Evolutionary conservation across 2,888 invertebrate species (phyloP).

Genomic region (Orthosia cruda): DNA sequence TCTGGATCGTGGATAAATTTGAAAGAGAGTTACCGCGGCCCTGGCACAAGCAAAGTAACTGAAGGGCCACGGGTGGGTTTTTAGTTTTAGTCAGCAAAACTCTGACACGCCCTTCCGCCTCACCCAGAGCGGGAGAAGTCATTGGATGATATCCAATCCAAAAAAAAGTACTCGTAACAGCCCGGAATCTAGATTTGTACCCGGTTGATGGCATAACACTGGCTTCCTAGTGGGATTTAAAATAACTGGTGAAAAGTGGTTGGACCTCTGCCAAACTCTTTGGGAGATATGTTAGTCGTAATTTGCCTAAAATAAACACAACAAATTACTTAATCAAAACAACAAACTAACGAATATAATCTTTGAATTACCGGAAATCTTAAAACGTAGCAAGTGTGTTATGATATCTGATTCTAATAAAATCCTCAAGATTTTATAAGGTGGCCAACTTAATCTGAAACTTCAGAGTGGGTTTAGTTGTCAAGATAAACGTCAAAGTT

Average conservation of each 20-base stretch:
- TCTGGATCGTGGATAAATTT: too few species aligned
- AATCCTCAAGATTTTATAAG: conserved; percentile 28
- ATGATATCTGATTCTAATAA: conserved; percentile 53
- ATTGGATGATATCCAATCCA: too few species aligned
- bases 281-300: too few species aligned
- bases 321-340: conserved; percentile 7
- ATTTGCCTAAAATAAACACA: conserved; percentile 13
- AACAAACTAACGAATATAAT: conserved; percentile 20
- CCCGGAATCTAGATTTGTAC: background rate
- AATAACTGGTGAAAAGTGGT: too few species aligned
- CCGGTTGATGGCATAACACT: background rate
- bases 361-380: conserved; percentile 42
- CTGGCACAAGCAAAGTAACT: too few species aligned
- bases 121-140: too few species aligned
- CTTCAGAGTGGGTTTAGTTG: conserved; percentile 5
- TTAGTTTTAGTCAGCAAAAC: too few species aligned
- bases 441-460: background rate
- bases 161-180: background rate
- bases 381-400: conserved; percentile 19
- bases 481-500: background rate
- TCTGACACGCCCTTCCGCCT: too few species aligned
- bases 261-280: too few species aligned
- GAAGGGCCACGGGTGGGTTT: too few species aligned
- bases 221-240: too few species aligned
- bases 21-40: too few species aligned